Base-by-base conservation (phyloP, 35 echinoderm and acorn worm species). In the Apostichopus californicus region DNA sequence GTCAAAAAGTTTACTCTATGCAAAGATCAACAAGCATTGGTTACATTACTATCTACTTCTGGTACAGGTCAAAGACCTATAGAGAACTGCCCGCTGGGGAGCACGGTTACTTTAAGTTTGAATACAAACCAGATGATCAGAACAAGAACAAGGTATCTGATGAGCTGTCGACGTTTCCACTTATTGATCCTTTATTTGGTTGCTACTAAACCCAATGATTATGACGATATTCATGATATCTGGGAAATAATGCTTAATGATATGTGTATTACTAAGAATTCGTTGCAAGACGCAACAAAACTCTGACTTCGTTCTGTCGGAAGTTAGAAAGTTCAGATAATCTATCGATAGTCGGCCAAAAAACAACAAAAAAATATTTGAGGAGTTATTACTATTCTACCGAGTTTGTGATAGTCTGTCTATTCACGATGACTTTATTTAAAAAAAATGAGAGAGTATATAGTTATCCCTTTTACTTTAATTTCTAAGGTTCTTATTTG, bases 11-110 rank as follows among this genome's bases (percentile, higher is more conserved):
- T 95, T 83, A 95, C 91, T 13, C 91, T 95, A n/a, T 68, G 87
- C 28, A 93, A 91, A 7, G 78, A 93, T 55, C 94, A 93, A 22
- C 94, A 95, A 64, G 86, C 92, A 10, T 95, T 11, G 59, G 65
- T 87, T 1, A 90, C 92, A 0, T 60, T 93, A 12, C 26, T 93
- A 73, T 79, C 90, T 80, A 66, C 91, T 46, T 87, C 82, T 46
- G 13, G 91, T 24, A 85, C 91, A 17, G 86, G 94, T 60, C 90
- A 92, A 63, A 53, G 90, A 63, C 94, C 90, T 59, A 65, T 95
- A 46, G 59, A 90, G 90, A 3, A 95, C 93, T 55, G 87, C 88
- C 21, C 4, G 77, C 5, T 95, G 92, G 86, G 77, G 77, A 77
- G 87, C 93, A 25, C 61, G 88, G 1, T 68, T 95, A 23, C 64